phyloP scores from a whole-genome alignment of 2,888 invertebrate genomes.

The Melanostoma scalare region DNA sequence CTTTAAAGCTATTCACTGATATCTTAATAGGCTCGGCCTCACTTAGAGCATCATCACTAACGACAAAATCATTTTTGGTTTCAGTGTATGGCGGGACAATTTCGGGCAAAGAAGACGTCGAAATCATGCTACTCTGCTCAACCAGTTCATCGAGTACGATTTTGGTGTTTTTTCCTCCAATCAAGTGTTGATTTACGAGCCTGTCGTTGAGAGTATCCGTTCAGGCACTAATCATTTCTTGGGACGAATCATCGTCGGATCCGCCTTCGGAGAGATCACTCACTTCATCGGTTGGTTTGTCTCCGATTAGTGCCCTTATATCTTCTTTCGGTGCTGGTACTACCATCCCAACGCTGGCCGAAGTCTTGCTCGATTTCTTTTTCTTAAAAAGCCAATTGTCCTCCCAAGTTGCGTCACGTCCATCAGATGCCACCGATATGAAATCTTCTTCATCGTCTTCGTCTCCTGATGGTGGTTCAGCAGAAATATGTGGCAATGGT shows the following conservation, averaged over 20 bases:
- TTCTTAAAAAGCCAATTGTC: constrained; percentile 95
- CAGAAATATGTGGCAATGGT: constrained; percentile 80
- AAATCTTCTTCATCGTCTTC: constrained; percentile 79
- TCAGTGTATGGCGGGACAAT: constrained; percentile 78
- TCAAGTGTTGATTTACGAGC: constrained; percentile 86
- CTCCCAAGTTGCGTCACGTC: constrained; percentile 86
- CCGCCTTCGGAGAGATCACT: constrained; percentile 92
- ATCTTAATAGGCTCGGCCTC: constrained; percentile 52
- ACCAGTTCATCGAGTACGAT: constrained; percentile 80
- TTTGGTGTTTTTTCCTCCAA: constrained; percentile 85
- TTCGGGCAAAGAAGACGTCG: constrained; percentile 77
- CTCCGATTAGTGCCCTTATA: constrained; percentile 90
- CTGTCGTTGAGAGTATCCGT: constrained; percentile 84
- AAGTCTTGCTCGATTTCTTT: constrained; percentile 86
- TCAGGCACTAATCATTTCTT: constrained; percentile 77
- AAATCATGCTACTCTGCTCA: constrained; percentile 79
- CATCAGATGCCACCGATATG: constrained; percentile 79
- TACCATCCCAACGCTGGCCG: constrained; percentile 91
- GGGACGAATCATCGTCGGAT: constrained; percentile 83
- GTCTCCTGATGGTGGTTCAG: constrained; percentile 77
- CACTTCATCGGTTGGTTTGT: constrained; percentile 91
- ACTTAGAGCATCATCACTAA: constrained; percentile 69
- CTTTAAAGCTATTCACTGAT: constrained; percentile 39
- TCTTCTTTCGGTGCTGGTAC: constrained; percentile 92
- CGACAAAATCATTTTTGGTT: constrained; percentile 79